Percentiles rank a stretch among this genome's conserved stretches.
Conservation (phyloP, 2,888 invertebrate species). For the Hartigia nigra region DNA sequence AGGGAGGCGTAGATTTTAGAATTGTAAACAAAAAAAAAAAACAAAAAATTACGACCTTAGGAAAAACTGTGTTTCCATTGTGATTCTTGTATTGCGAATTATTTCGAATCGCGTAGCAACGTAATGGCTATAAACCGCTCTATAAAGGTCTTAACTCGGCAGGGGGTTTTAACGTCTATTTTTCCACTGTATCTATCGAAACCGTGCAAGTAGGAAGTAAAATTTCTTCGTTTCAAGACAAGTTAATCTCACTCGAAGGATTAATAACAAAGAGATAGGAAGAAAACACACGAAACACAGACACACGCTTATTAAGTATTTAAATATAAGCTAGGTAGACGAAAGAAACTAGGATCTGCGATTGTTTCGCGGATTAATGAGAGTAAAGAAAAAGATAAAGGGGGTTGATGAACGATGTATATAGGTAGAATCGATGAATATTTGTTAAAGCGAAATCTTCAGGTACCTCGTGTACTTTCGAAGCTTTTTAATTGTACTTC, state of each 20-base stretch:
- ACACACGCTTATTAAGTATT: constrained; percentile 29
- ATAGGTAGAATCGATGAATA: not conserved
- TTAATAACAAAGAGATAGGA: not conserved
- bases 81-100: not conserved
- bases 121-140: not conserved
- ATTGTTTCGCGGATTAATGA: not conserved
- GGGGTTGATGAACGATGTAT: too few relatives aligned
- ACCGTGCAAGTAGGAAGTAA: constrained; percentile 12
- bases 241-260: constrained; percentile 14
- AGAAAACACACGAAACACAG: constrained; percentile 11
- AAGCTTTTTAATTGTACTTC: not conserved
- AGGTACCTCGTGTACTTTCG: not conserved
- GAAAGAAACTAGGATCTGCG: constrained; percentile 3
- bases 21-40: too few relatives aligned
- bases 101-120: not conserved
- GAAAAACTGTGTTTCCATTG: not conserved
- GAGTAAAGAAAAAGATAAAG: not conserved
- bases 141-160: not conserved
- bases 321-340: constrained; percentile 17
- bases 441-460: not conserved
- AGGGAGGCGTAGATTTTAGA: not conserved
- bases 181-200: constrained; percentile 28
- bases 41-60: not conserved
- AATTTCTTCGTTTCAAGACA: constrained; percentile 13
- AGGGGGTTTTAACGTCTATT: constrained; percentile 26